Evolutionary conservation across 2,113 vertebrate species (phyloP).

Genomic region (Calidris pugnax): DNA sequence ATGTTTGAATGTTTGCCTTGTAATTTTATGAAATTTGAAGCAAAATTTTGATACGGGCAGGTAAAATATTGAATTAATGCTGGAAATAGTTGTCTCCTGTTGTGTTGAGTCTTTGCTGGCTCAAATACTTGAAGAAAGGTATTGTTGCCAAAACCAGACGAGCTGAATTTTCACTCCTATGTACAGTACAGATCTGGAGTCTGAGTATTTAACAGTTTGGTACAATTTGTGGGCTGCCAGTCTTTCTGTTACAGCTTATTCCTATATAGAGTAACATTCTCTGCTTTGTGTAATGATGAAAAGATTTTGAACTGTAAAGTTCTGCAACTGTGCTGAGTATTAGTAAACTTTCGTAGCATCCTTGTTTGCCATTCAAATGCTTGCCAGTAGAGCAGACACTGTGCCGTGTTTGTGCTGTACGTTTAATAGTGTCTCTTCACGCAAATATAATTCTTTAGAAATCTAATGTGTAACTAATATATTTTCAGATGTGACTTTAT

Average conservation of each 20-base stretch:
- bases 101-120: not conserved
- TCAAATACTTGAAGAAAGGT: not conserved
- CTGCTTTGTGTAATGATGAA: not conserved
- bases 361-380: not conserved
- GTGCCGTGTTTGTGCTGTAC: not conserved
- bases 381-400: not conserved
- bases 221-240: not conserved
- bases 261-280: not conserved
- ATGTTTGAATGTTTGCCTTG: not conserved
- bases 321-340: not conserved
- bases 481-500: not conserved
- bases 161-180: accelerated
- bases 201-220: not conserved
- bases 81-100: not conserved
- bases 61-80: not conserved
- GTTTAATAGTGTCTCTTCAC: not conserved
- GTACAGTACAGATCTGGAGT: not conserved
- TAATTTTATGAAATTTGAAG: not conserved
- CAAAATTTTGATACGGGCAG: not conserved
- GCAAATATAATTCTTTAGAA: not conserved
- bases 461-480: not conserved
- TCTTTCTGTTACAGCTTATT: not conserved
- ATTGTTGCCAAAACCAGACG: not conserved
- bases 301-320: not conserved
- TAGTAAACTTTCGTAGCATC: not conserved